A percentile compares a stretch with the other conserved stretches of the same genome.
Evolutionary conservation across 2,113 vertebrate species (phyloP).

Genomic region (Chaetura pelagica): DNA sequence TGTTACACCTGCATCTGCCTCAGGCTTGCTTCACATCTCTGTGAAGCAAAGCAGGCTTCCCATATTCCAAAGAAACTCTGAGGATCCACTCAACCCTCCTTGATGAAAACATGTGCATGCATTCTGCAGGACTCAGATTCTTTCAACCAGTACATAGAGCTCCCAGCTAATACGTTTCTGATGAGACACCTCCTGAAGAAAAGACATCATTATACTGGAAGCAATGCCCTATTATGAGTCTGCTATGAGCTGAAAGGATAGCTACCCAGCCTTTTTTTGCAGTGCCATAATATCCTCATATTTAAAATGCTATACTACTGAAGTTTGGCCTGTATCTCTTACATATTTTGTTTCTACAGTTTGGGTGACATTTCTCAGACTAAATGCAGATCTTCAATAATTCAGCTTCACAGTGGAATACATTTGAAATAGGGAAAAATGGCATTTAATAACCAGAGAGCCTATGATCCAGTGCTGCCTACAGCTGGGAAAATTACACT

Average conservation of each 20-base stretch:
- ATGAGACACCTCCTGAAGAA: background rate
- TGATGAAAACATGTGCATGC: background rate
- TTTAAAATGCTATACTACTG: background rate
- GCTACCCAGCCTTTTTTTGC: background rate
- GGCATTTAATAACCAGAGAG: background rate
- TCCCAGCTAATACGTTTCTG: background rate
- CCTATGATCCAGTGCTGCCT: background rate
- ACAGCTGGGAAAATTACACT: background rate
- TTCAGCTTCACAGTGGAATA: background rate
- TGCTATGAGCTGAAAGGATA: background rate
- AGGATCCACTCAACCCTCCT: background rate
- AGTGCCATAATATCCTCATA: background rate
- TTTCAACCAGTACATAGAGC: background rate
- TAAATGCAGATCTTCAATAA: background rate
- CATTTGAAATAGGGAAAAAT: background rate
- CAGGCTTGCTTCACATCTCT: background rate
- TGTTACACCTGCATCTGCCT: background rate
- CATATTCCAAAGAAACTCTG: background rate
- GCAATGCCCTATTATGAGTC: background rate
- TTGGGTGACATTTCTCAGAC: background rate
- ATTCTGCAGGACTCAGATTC: background rate
- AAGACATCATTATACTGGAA: background rate
- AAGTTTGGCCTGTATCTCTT: background rate
- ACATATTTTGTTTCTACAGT: background rate
- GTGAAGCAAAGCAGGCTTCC: background rate